Conservation (phyloP, 2,888 invertebrate species). For the Tipula confusa region DNA sequence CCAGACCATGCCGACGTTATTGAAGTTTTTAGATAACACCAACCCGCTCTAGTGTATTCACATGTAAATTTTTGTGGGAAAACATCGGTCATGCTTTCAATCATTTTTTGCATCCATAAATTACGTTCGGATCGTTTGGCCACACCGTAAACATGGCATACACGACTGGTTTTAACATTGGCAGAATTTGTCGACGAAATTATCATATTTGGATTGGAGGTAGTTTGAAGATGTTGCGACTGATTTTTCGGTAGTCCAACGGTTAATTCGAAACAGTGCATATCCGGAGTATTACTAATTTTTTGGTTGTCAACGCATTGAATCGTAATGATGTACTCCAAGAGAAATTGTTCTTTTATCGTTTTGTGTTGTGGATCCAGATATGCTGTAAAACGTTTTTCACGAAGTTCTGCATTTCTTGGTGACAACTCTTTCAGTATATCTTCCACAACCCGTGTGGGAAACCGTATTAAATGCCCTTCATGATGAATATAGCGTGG, state of each 20-base stretch:
- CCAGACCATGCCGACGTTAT: slow-evolving; percentile 71
- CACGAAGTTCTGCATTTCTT: slow-evolving; percentile 67
- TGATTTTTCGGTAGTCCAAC: slow-evolving; percentile 45
- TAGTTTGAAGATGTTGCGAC: slow-evolving; percentile 26
- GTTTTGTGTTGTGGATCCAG: slow-evolving; percentile 65
- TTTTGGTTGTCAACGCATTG: slow-evolving; percentile 50
- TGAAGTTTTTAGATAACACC: slow-evolving; percentile 75
- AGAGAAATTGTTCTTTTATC: slow-evolving; percentile 64
- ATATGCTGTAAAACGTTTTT: slow-evolving; percentile 68
- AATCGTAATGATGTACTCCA: slow-evolving; percentile 55
- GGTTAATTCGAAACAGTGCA: slow-evolving; percentile 49
- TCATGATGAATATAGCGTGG: slow-evolving; percentile 46
- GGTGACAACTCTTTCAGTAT: slow-evolving; percentile 70
- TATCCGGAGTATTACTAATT: slow-evolving; percentile 48
- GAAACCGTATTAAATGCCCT: slow-evolving; percentile 47
- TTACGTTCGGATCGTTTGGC: slow-evolving; percentile 49
- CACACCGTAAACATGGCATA: slow-evolving; percentile 49
- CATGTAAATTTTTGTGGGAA: slow-evolving; percentile 64
- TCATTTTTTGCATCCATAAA: slow-evolving; percentile 74
- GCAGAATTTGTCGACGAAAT: slow-evolving; percentile 45
- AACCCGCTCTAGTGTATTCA: slow-evolving; percentile 71
- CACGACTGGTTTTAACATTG: slow-evolving; percentile 45
- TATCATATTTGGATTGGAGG: slow-evolving; percentile 45
- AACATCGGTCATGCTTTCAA: slow-evolving; percentile 66
- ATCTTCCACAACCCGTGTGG: slow-evolving; percentile 62